Percentiles rank a stretch among this genome's conserved stretches.
phyloP scores from a whole-genome alignment of 2,888 invertebrate genomes.

The Lithophane socia region DNA sequence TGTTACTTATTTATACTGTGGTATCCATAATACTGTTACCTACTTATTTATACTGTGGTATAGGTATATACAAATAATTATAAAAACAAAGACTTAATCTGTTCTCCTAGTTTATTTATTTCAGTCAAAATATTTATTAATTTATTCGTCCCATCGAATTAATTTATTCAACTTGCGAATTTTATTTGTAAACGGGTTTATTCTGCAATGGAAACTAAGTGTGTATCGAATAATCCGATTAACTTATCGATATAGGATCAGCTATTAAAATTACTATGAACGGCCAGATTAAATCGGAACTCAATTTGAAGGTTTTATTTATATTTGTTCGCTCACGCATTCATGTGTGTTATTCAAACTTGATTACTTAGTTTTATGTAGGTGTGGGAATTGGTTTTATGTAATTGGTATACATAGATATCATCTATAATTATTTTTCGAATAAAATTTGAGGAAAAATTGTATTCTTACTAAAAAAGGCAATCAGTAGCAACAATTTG shows the following conservation, averaged over 20 bases:
- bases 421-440: neutral
- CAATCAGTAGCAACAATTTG: neutral
- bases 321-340: slow-evolving; percentile 26
- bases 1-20: too few relatives aligned
- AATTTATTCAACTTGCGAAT: slow-evolving; percentile 48
- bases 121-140: slow-evolving; percentile 11
- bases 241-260: slow-evolving; percentile 57
- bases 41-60: neutral
- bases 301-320: slow-evolving; percentile 51
- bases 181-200: slow-evolving; percentile 45
- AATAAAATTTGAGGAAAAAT: neutral
- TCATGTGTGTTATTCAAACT: slow-evolving; percentile 43
- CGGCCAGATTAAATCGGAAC: slow-evolving; percentile 49
- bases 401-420: neutral
- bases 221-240: slow-evolving; percentile 59
- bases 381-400: neutral
- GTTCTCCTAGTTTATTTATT: slow-evolving; percentile 19
- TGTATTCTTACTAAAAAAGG: neutral
- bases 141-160: slow-evolving; percentile 29
- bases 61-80: neutral
- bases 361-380: slow-evolving; percentile 23
- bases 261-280: slow-evolving; percentile 55
- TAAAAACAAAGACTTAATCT: neutral
- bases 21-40: neutral
- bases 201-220: slow-evolving; percentile 53